Evolutionary conservation across 2,797 vertebrate species (phyloP), one percentile per base, ranked within the genome.

Genomic region (Ibycter americanus): DNA sequence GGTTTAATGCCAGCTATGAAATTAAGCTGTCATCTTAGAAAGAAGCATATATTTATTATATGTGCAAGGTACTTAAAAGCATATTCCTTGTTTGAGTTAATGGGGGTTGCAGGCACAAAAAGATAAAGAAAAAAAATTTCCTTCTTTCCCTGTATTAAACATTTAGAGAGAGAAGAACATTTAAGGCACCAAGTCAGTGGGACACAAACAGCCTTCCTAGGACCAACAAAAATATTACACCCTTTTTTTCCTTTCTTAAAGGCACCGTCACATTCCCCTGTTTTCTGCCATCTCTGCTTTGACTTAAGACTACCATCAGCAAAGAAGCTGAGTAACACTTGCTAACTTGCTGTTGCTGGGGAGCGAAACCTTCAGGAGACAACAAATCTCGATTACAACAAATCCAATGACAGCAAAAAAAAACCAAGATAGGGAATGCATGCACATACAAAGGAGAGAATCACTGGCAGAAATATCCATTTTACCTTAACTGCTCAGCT

Each of bases 1-100:
- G 76, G 56, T 92, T 86, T 82, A 92, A 79, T 77, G 79, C 95
- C 93, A 96, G 76, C 76, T 89, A 90, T 51, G 90, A 96, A 94
- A 94, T 92, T 93, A 92, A 88, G 63, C 62, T 95, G 78, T 91
- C 94, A 92, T 63, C 73, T 92, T 38, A 80, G 54, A 74, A 93
- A 88, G 42, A 49, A 84, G 61, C 36, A 47, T 56, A 9, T 90
- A 90, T 93, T 87, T 87, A 89, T 84, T 91, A 51, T 47, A 86
- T 0, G 2, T 54, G 58, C 38, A 88, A 49, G 36, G 63, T 77
- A 78, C 62, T 91, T 86, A 92, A 82, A 92, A 79, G n/a, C 21
- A 25, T 49, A 61, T 62, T 94, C 56, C 65, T 10, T 82, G 19
- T 32, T 88, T 47, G 38, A 82, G 67, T 77, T 95, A 94, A 95